Conservation (phyloP, 2,113 vertebrate species). For the Prochilodus magdalenae region DNA sequence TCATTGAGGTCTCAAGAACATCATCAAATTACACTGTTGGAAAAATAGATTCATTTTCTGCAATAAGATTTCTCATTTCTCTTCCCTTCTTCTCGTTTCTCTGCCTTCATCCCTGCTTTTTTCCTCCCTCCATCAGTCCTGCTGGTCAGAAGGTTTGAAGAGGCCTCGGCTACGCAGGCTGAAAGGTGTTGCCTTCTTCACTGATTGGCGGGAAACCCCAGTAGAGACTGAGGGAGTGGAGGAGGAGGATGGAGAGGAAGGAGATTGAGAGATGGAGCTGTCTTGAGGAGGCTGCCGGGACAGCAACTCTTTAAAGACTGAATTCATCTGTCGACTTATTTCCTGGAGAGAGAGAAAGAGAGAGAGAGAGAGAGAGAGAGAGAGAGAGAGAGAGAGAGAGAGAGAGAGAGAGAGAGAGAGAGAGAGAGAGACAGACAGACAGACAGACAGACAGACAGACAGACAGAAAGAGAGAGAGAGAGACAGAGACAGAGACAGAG, state of each 20-base stretch:
- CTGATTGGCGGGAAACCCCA: conserved; percentile 60
- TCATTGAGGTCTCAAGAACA: conserved; percentile 43
- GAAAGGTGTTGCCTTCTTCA: conserved; percentile 74
- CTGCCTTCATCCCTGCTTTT: background rate
- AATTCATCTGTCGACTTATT: conserved; percentile 56
- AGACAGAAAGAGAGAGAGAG: background rate
- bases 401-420: too few species aligned
- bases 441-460: too few species aligned
- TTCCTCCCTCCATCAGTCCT: conserved; percentile 45
- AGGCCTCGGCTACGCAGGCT: conserved; percentile 71
- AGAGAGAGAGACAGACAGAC: too few species aligned
- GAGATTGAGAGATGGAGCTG: background rate
- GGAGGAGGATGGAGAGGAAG: conserved; percentile 64
- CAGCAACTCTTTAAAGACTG: conserved; percentile 60
- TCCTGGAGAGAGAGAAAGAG: conserved; percentile 32
- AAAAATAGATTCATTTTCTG: conserved; percentile 57
- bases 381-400: background rate
- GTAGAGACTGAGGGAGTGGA: conserved; percentile 57
- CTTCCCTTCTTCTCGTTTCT: conserved; percentile 32
- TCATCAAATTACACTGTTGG: conserved; percentile 44
- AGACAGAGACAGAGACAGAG: background rate
- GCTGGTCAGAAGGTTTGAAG: conserved; percentile 75
- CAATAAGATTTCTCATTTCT: conserved; percentile 14
- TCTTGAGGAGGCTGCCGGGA: conserved; percentile 54
- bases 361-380: background rate